Percentiles rank a stretch among this genome's conserved stretches.
Evolutionary conservation across 2,888 invertebrate genomes (phyloP).

Genomic region (Drosophila atripex): DNA sequence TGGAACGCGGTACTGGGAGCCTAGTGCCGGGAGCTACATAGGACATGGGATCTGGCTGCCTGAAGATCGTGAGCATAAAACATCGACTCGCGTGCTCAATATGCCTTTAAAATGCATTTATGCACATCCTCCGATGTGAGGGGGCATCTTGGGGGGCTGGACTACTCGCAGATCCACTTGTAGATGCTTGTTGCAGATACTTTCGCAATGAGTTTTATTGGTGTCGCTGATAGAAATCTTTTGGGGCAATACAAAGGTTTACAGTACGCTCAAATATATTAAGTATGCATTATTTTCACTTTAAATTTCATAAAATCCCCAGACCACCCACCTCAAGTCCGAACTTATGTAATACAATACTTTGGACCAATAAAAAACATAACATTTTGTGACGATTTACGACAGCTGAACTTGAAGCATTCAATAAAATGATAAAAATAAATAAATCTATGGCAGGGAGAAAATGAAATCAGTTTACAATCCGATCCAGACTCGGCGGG

Average conservation of each 20-base stretch:
- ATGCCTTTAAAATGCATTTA: slow-evolving; percentile 72
- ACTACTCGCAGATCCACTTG: slow-evolving; percentile 30
- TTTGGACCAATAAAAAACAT: slow-evolving; percentile 33
- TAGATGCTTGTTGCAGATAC: slow-evolving; percentile 70
- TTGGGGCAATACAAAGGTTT: neutral
- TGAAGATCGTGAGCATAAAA: slow-evolving; percentile 28
- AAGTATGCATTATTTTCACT: neutral
- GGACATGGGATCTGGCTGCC: slow-evolving; percentile 5
- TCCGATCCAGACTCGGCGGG: slow-evolving; percentile 58
- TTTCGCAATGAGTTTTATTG: slow-evolving; percentile 81
- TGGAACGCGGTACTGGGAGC: slow-evolving; percentile 26
- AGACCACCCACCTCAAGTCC: slow-evolving; percentile 29
- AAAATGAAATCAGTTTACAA: slow-evolving; percentile 77
- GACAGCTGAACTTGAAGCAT: slow-evolving; percentile 55
- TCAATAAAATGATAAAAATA: slow-evolving; percentile 71
- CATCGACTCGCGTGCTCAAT: slow-evolving; percentile 42
- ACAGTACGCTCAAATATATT: neutral
- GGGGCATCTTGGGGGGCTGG: slow-evolving; percentile 13
- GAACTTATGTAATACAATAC: slow-evolving; percentile 38
- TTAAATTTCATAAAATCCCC: neutral
- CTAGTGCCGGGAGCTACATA: slow-evolving; percentile 2
- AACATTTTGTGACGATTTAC: slow-evolving; percentile 63
- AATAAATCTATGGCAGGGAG: slow-evolving; percentile 68
- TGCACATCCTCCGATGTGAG: slow-evolving; percentile 39
- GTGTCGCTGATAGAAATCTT: slow-evolving; percentile 76